Conservation (phyloP, 2,888 invertebrate genomes). For the Pimpla rufipes region DNA sequence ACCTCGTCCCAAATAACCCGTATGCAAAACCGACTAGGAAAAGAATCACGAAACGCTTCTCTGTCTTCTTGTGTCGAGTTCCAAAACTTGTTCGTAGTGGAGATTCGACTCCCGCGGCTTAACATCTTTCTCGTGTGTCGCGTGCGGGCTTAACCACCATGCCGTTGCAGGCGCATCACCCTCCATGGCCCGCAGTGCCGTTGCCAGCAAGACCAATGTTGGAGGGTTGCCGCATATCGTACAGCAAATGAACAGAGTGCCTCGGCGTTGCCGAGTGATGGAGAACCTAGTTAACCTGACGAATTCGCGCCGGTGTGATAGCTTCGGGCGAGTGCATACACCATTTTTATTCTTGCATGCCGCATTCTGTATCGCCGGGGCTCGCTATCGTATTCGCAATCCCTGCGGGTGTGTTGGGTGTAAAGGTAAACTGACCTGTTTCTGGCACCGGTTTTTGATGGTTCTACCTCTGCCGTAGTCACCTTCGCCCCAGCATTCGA, state of each 20-base stretch:
- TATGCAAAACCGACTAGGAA: too few relatives aligned
- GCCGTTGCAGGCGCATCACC: conserved; percentile 1
- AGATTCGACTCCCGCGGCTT: not conserved
- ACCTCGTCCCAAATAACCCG: too few relatives aligned
- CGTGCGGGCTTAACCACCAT: conserved; percentile 28
- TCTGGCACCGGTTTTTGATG: too few relatives aligned
- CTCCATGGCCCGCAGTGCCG: not conserved
- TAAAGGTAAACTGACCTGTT: not conserved
- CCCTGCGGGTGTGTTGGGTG: conserved; percentile 16
- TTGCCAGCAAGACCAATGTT: conserved; percentile 3
- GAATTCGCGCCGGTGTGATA: conserved; percentile 63
- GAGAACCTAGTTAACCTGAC: conserved; percentile 67
- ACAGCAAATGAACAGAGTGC: conserved; percentile 17
- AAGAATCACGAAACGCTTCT: not conserved
- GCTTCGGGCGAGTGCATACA: conserved; percentile 49
- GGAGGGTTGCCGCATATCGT: not conserved
- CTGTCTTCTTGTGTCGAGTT: conserved; percentile 11
- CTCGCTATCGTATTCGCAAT: conserved; percentile 16
- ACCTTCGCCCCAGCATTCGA: too few relatives aligned
- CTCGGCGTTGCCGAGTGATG: conserved; percentile 56
- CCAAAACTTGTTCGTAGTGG: not conserved
- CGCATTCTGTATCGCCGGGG: conserved; percentile 45
- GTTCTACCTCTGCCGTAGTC: too few relatives aligned
- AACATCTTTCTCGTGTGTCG: conserved; percentile 11
- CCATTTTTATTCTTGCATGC: conserved; percentile 54